Base-by-base conservation (phyloP, 2,888 invertebrate species). In the Automeris io region DNA sequence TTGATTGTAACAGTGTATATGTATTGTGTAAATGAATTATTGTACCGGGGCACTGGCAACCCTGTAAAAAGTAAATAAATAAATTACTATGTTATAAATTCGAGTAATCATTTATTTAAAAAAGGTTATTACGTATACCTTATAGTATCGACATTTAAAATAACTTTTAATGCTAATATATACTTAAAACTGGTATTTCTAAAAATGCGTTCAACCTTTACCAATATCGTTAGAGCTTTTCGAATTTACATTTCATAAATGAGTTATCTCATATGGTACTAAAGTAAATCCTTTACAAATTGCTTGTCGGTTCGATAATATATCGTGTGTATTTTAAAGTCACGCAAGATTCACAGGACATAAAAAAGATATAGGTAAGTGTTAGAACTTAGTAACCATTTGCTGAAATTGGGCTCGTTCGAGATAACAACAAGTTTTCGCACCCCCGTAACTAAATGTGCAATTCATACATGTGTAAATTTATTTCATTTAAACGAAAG, bases 351-450 rank as follows among this genome's bases (percentile, higher is more conserved):
- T 60, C 61, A 59, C 62, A 61, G 66, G 74, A 72, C 75, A 72
- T 82, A 85, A 83, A 74, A 71, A 70, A 85, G 83, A 85, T 83
- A 83, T 80, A 80, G 70, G 70, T 70, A 80, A 71, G 70, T 70
- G 77, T 78, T 77, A 81, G 83, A 82, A 85, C 86, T 85, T 83
- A 85, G 85, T 86, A 83, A 83, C 86, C 86, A 86, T 87, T 87
- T 85, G 80, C 74, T 65, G 81, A 86, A 86, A 87, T 87, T 87
- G 87, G 86, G 69, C 79, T 79, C 77, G 74, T 80, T 77, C 67
- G 63, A 83, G 86, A 87, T 87, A 87, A 83, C 83, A 83, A 82
- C 83, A 85, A 85, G 77, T 83, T 83, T 79, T 86, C 86, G 77
- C 85, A 82, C 86, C 83, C 85, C 85, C 82, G 67, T 70, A 61